phyloP scores from a whole-genome alignment of 1,140 invertebrate species.

The Drosophila micromelanica region DNA sequence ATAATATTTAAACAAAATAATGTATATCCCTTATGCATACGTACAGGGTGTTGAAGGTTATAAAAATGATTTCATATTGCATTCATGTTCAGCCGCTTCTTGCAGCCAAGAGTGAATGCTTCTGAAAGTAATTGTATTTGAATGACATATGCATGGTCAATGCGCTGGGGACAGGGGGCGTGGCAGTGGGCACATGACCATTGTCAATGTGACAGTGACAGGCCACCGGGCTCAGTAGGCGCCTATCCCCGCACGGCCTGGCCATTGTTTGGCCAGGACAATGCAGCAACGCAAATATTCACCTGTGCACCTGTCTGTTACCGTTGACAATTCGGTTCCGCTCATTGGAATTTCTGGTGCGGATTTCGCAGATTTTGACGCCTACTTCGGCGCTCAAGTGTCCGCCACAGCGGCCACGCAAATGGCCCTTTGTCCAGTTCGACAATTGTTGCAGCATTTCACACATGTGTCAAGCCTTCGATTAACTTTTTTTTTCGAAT shows the following conservation, averaged over 20 bases:
- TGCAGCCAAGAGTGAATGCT: constrained; percentile 31
- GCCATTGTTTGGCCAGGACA: constrained; percentile 69
- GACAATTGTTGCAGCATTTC: constrained; percentile 38
- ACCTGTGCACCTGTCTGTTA: constrained; percentile 5
- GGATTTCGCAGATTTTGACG: constrained; percentile 62
- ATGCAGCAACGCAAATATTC: constrained; percentile 23
- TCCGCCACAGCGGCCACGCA: constrained; percentile 26
- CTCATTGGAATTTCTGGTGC: constrained; percentile 60
- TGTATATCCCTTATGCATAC: background rate
- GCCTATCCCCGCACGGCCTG: constrained; percentile 19
- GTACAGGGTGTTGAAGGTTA: constrained; percentile 6
- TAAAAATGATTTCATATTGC: constrained; percentile 43
- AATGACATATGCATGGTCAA: constrained; percentile 73
- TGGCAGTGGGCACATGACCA: constrained; percentile 20
- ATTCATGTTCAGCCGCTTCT: constrained; percentile 15
- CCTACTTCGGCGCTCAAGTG: constrained; percentile 51
- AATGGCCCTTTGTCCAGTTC: constrained; percentile 59
- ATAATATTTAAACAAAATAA: too few relatives aligned
- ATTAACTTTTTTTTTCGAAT: constrained; percentile 15
- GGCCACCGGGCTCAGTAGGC: constrained; percentile 31
- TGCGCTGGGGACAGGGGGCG: constrained; percentile 23
- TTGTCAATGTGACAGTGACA: constrained; percentile 68
- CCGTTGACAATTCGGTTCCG: constrained; percentile 57
- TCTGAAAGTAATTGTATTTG: constrained; percentile 73
- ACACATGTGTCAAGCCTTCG: constrained; percentile 61